These are phyloP conservation scores for Cosmopolites sordidus DNA, from an alignment of 2,888 invertebrate genomes.

Conservation along the genomic window DNA sequence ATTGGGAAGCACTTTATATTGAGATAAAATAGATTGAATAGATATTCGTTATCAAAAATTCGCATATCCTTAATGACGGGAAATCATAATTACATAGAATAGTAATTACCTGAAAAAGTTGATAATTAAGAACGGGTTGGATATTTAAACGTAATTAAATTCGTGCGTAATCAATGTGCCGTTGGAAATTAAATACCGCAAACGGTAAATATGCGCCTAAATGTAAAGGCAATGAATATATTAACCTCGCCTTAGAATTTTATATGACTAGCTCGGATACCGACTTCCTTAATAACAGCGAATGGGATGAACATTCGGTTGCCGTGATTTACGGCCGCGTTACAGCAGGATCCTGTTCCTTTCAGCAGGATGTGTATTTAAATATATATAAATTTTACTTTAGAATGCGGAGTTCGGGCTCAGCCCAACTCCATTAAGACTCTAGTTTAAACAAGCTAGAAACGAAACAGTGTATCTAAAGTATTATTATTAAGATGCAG, in stretches of 20 bases:
- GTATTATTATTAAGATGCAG: neutral
- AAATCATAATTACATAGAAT: no score
- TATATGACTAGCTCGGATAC: slow-evolving; percentile 10
- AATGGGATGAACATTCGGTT: slow-evolving; percentile 20
- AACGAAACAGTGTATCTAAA: neutral
- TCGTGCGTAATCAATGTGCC: no score
- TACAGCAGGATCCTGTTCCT: slow-evolving; percentile 18
- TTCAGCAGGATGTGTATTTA: slow-evolving; percentile 23
- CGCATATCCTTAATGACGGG: no score
- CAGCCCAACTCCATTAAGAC: slow-evolving; percentile 19
- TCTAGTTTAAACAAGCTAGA: slow-evolving; percentile 15
- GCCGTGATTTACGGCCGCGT: slow-evolving; percentile 17
- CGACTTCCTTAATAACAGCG: slow-evolving; percentile 21
- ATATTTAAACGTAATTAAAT: no score
- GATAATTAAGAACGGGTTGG: no score
- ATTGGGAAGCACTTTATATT: no score
- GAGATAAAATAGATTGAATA: no score
- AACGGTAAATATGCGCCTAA: neutral
- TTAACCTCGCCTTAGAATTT: slow-evolving; percentile 7
- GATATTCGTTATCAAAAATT: no score
- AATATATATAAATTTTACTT: slow-evolving; percentile 26
- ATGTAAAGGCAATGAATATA: slow-evolving; percentile 4
- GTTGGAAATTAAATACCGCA: neutral
- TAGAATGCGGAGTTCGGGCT: slow-evolving; percentile 13
- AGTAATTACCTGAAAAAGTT: no score